Evolutionary conservation across 2,888 invertebrate genomes (phyloP).

Genomic region (Camptogramma bilineatum): DNA sequence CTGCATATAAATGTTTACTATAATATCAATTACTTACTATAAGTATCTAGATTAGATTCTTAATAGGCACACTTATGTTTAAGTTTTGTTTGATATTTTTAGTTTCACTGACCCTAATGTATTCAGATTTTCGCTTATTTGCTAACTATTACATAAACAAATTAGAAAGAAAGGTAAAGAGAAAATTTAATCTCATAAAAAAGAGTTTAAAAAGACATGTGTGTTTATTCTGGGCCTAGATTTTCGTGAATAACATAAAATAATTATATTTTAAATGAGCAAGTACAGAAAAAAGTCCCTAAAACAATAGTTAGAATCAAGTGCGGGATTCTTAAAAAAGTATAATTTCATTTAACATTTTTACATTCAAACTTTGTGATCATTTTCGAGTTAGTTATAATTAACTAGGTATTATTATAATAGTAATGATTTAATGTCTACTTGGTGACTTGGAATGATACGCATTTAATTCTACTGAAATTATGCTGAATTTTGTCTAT

Average conservation of each 20-base stretch:
- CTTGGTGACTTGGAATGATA: too few relatives aligned
- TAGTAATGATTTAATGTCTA: too few relatives aligned
- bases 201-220: too few relatives aligned
- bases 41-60: slow-evolving; percentile 1
- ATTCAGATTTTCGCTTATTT: background rate
- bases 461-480: too few relatives aligned
- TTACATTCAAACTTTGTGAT: too few relatives aligned
- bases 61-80: slow-evolving; percentile 3
- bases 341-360: too few relatives aligned
- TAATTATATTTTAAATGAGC: background rate
- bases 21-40: slow-evolving; percentile 3
- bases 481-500: too few relatives aligned
- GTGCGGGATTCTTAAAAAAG: too few relatives aligned
- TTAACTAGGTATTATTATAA: too few relatives aligned
- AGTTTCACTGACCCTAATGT: background rate
- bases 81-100: slow-evolving; percentile 7
- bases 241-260: background rate
- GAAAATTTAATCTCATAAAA: too few relatives aligned
- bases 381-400: too few relatives aligned
- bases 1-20: slow-evolving; percentile 4
- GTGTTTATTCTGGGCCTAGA: background rate
- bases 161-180: background rate
- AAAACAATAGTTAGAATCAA: background rate
- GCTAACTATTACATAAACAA: background rate
- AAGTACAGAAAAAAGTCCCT: background rate